Conservation (phyloP, 2,113 vertebrate species). For the Emydocephalus ijimae region DNA sequence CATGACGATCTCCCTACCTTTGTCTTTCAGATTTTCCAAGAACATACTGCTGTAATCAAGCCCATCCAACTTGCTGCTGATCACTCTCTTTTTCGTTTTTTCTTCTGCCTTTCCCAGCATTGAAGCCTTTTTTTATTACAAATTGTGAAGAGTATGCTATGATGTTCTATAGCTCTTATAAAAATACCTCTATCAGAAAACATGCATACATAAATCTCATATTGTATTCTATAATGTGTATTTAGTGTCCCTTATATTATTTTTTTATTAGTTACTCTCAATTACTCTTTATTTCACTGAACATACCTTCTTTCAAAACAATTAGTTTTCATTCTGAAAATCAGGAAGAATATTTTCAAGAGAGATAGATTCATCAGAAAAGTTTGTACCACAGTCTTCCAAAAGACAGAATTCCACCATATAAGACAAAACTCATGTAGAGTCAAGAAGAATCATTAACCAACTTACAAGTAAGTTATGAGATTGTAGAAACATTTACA, state of each 20-base stretch:
- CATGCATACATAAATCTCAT: not conserved
- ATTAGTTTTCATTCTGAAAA: not conserved
- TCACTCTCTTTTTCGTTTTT: not conserved
- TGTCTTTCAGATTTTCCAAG: too few relatives aligned
- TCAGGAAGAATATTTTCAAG: not conserved
- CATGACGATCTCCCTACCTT: too few relatives aligned
- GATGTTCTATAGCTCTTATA: not conserved
- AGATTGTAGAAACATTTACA: conserved; percentile 16
- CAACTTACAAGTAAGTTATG: conserved; percentile 13
- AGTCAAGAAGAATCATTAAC: conserved; percentile 11
- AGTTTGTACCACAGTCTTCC: not conserved
- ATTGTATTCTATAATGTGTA: not conserved
- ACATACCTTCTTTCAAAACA: not conserved
- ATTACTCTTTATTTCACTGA: not conserved
- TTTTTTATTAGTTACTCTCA: not conserved
- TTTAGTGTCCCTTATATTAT: not conserved
- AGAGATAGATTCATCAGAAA: conserved; percentile 9
- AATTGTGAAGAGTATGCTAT: not conserved
- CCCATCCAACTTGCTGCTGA: not conserved
- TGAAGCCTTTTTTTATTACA: not conserved
- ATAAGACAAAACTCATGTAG: conserved; percentile 10
- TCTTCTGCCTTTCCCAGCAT: not conserved
- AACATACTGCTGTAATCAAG: too few relatives aligned
- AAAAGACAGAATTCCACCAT: conserved; percentile 19
- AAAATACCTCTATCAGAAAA: not conserved